These are phyloP conservation scores for Xiphorhynchus elegans DNA, from an alignment of 2,113 vertebrate species.

Conservation along the genomic window DNA sequence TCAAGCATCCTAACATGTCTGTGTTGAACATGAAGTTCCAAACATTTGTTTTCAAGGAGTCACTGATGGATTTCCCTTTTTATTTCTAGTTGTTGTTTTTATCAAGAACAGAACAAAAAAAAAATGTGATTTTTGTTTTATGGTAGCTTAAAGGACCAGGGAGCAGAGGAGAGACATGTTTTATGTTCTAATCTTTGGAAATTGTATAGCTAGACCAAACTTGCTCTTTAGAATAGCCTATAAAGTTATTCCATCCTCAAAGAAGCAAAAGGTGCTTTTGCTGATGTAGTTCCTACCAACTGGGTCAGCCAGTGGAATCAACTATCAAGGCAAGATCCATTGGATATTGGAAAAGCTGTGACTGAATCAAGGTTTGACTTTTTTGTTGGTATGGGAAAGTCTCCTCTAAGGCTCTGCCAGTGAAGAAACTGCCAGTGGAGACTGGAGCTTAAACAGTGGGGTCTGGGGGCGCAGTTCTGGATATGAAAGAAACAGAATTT, in stretches of 20 bases:
- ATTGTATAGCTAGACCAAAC: not conserved
- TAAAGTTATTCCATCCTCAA: not conserved
- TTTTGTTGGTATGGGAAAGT: not conserved
- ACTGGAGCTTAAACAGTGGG: not conserved
- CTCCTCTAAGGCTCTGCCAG: not conserved
- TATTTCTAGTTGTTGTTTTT: not conserved
- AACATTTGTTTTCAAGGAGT: not conserved
- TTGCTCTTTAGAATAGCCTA: not conserved
- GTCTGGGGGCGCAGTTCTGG: rapidly evolving
- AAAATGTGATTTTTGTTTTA: not conserved
- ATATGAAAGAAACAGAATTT: not conserved
- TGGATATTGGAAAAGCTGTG: not conserved
- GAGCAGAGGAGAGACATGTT: not conserved
- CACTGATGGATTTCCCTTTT: not conserved
- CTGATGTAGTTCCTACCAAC: not conserved
- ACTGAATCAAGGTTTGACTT: not conserved
- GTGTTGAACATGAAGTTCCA: not conserved
- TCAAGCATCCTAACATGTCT: rapidly evolving
- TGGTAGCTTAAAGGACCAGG: not conserved
- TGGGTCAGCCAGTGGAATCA: not conserved
- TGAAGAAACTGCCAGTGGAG: not conserved
- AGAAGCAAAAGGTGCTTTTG: not conserved
- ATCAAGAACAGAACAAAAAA: not conserved
- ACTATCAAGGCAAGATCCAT: not conserved
- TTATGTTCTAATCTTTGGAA: not conserved